Evolutionary conservation across 2,888 invertebrate genomes (phyloP).

Genomic region (Drosophila mercatorum): DNA sequence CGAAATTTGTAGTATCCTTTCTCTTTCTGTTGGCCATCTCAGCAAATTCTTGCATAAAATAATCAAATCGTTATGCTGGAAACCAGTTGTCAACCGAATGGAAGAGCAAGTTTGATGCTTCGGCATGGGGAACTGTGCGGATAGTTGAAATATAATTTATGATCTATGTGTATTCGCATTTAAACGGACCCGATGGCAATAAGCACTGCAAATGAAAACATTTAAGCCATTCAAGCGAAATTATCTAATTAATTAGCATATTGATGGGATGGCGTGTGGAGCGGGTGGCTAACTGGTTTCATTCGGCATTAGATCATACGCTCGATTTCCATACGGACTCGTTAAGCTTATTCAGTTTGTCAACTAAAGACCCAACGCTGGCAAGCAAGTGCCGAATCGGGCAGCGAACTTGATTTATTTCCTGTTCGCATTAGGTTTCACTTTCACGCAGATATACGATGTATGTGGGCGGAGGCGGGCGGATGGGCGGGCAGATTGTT

Average conservation of each 20-base stretch:
- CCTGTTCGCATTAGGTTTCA: constrained; percentile 60
- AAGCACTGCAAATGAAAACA: constrained; percentile 59
- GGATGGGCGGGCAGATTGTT: constrained; percentile 33
- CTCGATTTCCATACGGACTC: constrained; percentile 42
- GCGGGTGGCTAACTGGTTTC: constrained; percentile 54
- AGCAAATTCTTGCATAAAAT: constrained; percentile 49
- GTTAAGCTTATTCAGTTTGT: constrained; percentile 46
- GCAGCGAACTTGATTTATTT: constrained; percentile 47
- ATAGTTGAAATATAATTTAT: constrained; percentile 39
- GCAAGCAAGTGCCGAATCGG: constrained; percentile 16
- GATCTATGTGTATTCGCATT: constrained; percentile 26
- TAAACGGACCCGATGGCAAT: constrained; percentile 54
- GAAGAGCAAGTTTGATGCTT: constrained; percentile 28
- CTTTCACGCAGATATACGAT: constrained; percentile 50
- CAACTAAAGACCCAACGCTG: constrained; percentile 30
- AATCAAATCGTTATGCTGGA: constrained; percentile 47
- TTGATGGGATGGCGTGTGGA: constrained; percentile 21
- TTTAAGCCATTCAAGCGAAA: constrained; percentile 58
- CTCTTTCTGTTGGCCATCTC: constrained; percentile 27
- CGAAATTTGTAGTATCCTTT: constrained; percentile 32
- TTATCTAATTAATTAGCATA: constrained; percentile 62
- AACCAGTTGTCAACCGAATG: constrained; percentile 37
- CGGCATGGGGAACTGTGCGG: constrained; percentile 11
- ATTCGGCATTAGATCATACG: constrained; percentile 56
- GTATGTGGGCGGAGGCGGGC: not conserved